Percentiles rank a stretch among this genome's conserved stretches.
These are phyloP conservation scores for Leptinotarsa peninsularis DNA, from an alignment of 2,888 invertebrate species.

Conservation along the genomic window DNA sequence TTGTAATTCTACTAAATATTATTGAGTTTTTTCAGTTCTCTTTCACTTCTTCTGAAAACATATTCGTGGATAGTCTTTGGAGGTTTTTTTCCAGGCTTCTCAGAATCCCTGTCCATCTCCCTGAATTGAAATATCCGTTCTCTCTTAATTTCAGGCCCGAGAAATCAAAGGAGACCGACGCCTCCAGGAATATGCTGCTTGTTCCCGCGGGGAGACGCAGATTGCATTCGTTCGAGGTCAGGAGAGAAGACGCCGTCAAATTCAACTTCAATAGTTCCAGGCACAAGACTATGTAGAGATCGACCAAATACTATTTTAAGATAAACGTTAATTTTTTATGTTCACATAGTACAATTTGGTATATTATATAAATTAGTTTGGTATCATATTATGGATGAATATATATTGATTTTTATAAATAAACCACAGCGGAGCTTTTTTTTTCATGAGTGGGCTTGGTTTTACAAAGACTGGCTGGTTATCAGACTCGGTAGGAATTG, in stretches of 20 bases:
- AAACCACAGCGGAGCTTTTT: not conserved
- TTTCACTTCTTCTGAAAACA: not conserved
- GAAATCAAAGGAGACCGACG: constrained; percentile 47
- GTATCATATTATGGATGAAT: constrained; percentile 15
- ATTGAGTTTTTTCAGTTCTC: not conserved
- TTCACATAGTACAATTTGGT: constrained; percentile 13
- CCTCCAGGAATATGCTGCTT: constrained; percentile 52
- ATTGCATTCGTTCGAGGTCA: constrained; percentile 60
- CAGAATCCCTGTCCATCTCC: not conserved
- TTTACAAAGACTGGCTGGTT: too few relatives aligned
- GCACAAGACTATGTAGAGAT: constrained; percentile 63
- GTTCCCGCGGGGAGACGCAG: constrained; percentile 58
- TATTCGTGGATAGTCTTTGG: too few relatives aligned
- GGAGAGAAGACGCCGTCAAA: constrained; percentile 45
- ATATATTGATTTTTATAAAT: constrained; percentile 16
- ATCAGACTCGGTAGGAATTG: too few relatives aligned
- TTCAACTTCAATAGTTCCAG: constrained; percentile 46
- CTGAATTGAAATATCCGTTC: not conserved
- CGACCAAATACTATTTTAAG: constrained; percentile 14
- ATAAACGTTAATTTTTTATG: constrained; percentile 14
- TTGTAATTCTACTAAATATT: too few relatives aligned
- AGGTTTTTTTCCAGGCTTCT: not conserved
- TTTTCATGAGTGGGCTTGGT: too few relatives aligned
- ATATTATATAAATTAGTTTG: constrained; percentile 20
- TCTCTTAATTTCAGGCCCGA: constrained; percentile 53